phyloP scores from a whole-genome alignment of 2,797 vertebrate genomes.

The Acipenser ruthenus region DNA sequence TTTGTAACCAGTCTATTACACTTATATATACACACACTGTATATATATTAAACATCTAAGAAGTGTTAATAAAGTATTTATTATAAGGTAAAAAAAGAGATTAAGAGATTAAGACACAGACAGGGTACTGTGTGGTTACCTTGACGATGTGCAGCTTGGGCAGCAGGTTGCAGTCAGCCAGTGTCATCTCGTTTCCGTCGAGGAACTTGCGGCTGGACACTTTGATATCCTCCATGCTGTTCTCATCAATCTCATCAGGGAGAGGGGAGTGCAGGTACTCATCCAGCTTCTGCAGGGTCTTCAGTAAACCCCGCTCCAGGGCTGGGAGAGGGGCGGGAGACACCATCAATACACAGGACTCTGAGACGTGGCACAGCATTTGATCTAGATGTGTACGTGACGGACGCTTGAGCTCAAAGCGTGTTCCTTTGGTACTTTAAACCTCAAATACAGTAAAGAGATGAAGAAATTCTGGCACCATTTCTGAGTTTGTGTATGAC shows the following conservation, averaged over 20 bases:
- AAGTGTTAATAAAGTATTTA: too few species aligned
- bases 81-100: neutral
- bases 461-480: too few species aligned
- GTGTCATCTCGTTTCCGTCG: conserved; percentile 92
- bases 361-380: too few species aligned
- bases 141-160: conserved; percentile 97
- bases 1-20: too few species aligned
- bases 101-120: neutral
- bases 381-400: too few species aligned
- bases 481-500: too few species aligned
- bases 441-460: too few species aligned
- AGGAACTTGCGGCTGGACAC: conserved; percentile 79
- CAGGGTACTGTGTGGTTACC: conserved; percentile 44
- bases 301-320: conserved; percentile 82
- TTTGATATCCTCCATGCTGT: conserved; percentile 85
- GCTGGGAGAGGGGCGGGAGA: conserved; percentile 39
- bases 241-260: conserved; percentile 93
- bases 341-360: too few species aligned
- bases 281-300: conserved; percentile 91
- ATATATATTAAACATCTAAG: too few species aligned
- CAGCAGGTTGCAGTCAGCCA: conserved; percentile 94
- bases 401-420: too few species aligned
- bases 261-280: conserved; percentile 86
- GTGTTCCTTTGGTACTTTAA: too few species aligned
- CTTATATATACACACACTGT: too few species aligned